These are phyloP conservation scores for Ennomos quercinarius DNA, from an alignment of 2,888 invertebrate genomes.

Conservation along the genomic window DNA sequence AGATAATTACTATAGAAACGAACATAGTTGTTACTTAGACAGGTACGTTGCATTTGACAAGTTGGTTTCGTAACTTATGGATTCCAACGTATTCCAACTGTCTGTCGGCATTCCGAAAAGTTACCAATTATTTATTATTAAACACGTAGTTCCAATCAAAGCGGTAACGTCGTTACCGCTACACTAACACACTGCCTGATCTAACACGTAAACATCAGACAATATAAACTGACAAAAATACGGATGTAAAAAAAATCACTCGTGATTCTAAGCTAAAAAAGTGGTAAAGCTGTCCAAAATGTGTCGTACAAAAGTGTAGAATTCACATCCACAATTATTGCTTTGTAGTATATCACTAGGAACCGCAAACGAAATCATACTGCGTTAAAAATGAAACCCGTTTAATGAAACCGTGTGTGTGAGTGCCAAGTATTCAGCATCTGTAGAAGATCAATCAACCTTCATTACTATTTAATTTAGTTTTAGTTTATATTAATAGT, in stretches of 20 bases:
- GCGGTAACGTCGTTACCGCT: no score
- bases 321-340: slow-evolving; percentile 83
- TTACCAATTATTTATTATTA: no score
- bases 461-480: no score
- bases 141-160: no score
- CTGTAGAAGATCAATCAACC: no score
- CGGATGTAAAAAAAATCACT: slow-evolving; percentile 5
- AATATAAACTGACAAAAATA: slow-evolving; percentile 9
- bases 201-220: slow-evolving; percentile 5
- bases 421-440: neutral
- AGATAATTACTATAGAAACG: no score
- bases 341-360: slow-evolving; percentile 67
- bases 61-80: no score
- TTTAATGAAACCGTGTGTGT: neutral
- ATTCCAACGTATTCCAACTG: no score
- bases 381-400: neutral
- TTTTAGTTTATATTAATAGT: no score
- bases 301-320: slow-evolving; percentile 54
- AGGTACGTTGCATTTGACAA: no score
- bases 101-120: no score
- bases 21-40: no score
- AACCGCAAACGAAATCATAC: slow-evolving; percentile 57
- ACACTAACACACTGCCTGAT: slow-evolving; percentile 6
- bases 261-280: slow-evolving; percentile 48
- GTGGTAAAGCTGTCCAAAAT: slow-evolving; percentile 57